phyloP scores from a whole-genome alignment of 2,113 vertebrate genomes.

The Apaloderma vittatum region DNA sequence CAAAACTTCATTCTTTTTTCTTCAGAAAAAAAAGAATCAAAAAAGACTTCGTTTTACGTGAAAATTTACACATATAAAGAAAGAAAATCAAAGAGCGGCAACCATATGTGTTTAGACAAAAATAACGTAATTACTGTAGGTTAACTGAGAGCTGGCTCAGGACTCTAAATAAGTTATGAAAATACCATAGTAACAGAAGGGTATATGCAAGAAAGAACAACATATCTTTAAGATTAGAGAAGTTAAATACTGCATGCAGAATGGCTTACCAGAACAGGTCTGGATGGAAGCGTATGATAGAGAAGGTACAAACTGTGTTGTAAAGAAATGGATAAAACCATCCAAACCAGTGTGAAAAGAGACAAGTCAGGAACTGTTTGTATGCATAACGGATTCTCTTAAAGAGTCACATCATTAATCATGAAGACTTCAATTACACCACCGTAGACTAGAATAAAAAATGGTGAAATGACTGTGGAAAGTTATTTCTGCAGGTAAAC shows the following conservation, averaged over 20 bases:
- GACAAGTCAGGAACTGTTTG: slow-evolving; percentile 14
- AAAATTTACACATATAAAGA: neutral
- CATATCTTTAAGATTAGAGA: neutral
- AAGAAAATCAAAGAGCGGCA: neutral
- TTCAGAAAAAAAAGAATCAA: neutral
- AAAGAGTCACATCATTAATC: slow-evolving; percentile 62
- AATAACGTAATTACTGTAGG: slow-evolving; percentile 56
- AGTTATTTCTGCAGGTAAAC: slow-evolving; percentile 45
- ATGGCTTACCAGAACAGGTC: neutral
- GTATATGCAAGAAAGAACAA: neutral
- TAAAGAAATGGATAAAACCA: slow-evolving; percentile 1
- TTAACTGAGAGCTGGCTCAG: slow-evolving; percentile 19
- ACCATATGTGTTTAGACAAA: slow-evolving; percentile 52
- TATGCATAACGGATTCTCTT: slow-evolving; percentile 9
- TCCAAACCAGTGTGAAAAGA: neutral
- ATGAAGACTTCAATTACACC: slow-evolving; percentile 47
- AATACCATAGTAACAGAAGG: slow-evolving; percentile 21
- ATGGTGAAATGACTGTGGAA: slow-evolving; percentile 23
- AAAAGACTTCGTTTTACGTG: neutral
- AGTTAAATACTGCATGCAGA: neutral
- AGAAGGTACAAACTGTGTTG: neutral
- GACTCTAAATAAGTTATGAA: neutral
- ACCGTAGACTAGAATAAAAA: slow-evolving; percentile 9
- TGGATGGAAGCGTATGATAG: neutral
- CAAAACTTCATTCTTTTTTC: neutral